These are phyloP conservation scores for Centropyge bicolor DNA, from an alignment of 2,797 vertebrate genomes.

Conservation along the genomic window DNA sequence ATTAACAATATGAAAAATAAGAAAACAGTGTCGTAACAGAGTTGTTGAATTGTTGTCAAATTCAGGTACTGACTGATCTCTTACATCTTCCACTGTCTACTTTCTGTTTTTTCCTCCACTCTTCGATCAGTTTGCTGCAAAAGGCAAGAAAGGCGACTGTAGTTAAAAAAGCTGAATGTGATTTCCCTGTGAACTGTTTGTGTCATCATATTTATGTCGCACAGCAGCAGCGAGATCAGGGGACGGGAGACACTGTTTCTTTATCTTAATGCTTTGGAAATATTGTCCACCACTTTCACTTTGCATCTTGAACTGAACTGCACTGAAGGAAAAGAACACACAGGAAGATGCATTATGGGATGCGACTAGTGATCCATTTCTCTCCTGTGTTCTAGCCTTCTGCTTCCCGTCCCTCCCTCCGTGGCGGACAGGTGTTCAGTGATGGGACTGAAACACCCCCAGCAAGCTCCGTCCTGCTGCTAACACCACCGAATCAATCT, in stretches of 20 bases:
- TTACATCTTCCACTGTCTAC: neutral
- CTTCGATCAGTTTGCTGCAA: slow-evolving; percentile 20
- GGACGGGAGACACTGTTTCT: neutral
- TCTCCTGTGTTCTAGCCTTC: slow-evolving; percentile 61
- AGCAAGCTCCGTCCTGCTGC: slow-evolving; percentile 59
- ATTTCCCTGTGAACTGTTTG: slow-evolving; percentile 32
- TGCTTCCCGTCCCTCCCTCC: slow-evolving; percentile 66
- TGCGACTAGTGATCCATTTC: slow-evolving; percentile 55
- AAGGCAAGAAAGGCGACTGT: neutral
- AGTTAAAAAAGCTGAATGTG: slow-evolving; percentile 40
- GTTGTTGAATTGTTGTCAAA: too few species aligned
- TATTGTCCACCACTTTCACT: slow-evolving; percentile 12
- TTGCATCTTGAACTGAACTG: slow-evolving; percentile 23
- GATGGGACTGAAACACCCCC: slow-evolving; percentile 52
- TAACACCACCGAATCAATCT: slow-evolving; percentile 64
- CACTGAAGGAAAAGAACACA: neutral
- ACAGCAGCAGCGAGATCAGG: slow-evolving; percentile 21
- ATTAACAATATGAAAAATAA: neutral
- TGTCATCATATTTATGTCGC: slow-evolving; percentile 37
- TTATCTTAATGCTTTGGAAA: neutral
- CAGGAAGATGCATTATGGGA: slow-evolving; percentile 23
- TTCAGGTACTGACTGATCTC: neutral
- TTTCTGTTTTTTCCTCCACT: neutral
- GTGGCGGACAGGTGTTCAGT: slow-evolving; percentile 70
- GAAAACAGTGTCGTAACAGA: too few species aligned